Evolutionary conservation across 2,888 invertebrate species (phyloP).

Genomic region (Portevinia maculata): DNA sequence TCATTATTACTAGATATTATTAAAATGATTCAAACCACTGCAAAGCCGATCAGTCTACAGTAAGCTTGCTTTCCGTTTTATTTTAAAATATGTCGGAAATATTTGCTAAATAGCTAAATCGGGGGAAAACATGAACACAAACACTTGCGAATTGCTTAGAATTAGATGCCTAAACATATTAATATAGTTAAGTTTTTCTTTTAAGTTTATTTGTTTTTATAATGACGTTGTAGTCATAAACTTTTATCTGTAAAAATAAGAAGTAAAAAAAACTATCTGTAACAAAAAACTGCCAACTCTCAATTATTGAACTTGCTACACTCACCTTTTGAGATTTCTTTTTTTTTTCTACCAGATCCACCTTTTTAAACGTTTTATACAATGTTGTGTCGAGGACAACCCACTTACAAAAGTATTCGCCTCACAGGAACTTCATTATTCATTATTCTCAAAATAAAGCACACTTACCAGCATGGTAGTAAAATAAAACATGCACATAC

Average conservation of each 20-base stretch:
- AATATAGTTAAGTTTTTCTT: neutral
- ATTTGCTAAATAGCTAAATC: too few relatives aligned
- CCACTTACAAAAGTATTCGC: conserved; percentile 34
- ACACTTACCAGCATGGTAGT: conserved; percentile 23
- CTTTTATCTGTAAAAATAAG: conserved; percentile 33
- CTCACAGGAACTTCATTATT: conserved; percentile 30
- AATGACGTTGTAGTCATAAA: conserved; percentile 72
- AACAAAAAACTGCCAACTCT: conserved; percentile 57
- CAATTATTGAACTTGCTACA: conserved; percentile 22
- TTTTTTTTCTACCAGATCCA: neutral
- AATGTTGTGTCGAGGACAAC: conserved; percentile 11
- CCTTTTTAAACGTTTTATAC: neutral
- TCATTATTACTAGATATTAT: too few relatives aligned
- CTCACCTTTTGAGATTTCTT: conserved; percentile 5
- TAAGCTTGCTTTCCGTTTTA: too few relatives aligned
- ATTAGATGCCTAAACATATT: neutral
- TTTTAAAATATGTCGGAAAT: too few relatives aligned
- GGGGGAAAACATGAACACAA: too few relatives aligned
- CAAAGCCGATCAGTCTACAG: too few relatives aligned
- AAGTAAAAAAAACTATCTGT: conserved; percentile 32
- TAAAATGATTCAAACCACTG: too few relatives aligned
- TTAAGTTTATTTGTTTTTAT: conserved; percentile 34
- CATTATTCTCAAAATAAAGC: conserved; percentile 52
- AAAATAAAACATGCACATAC: conserved; percentile 18
- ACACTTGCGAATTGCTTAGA: conserved; percentile 24